phyloP scores from a whole-genome alignment of 2,797 vertebrate genomes.

The Mormyrus proboscirostris region DNA sequence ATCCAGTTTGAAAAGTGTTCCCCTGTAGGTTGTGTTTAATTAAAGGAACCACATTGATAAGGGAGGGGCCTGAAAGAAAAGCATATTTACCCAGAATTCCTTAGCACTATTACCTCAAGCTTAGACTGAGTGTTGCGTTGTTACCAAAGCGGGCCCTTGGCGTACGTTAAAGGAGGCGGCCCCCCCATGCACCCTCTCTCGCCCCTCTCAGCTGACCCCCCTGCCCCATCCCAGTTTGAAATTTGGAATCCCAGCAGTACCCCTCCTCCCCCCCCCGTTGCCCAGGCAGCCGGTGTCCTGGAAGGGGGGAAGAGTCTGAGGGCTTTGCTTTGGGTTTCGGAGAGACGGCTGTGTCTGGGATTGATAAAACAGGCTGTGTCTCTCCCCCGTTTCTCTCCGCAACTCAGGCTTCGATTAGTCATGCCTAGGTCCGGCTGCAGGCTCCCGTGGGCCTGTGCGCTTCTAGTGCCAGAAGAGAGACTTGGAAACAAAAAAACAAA shows the following conservation, averaged over 20 bases:
- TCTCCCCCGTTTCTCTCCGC: constrained; percentile 45
- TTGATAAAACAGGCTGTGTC: constrained; percentile 59
- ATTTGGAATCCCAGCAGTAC: constrained; percentile 57
- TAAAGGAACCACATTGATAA: background rate
- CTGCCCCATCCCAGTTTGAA: constrained; percentile 48
- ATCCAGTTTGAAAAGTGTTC: background rate
- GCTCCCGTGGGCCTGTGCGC: constrained; percentile 63
- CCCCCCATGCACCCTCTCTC: constrained; percentile 49
- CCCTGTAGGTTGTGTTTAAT: background rate
- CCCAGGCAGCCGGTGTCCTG: constrained; percentile 53
- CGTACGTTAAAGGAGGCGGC: constrained; percentile 44
- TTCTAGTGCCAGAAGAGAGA: constrained; percentile 63
- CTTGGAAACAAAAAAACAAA: constrained; percentile 55
- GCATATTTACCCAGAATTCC: background rate
- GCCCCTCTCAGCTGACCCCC: constrained; percentile 49
- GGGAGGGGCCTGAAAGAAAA: background rate
- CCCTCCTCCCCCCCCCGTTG: constrained; percentile 25
- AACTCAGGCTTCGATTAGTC: constrained; percentile 64
- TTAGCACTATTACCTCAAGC: background rate
- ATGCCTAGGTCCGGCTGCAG: constrained; percentile 69
- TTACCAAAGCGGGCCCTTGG: constrained; percentile 40
- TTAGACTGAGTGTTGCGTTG: background rate
- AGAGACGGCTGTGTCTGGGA: constrained; percentile 52
- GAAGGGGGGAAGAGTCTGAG: constrained; percentile 48
- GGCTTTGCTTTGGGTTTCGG: constrained; percentile 53